Conservation (phyloP, 53 echinoderm and acorn worm genomes). For the Actinopyga echinites region DNA sequence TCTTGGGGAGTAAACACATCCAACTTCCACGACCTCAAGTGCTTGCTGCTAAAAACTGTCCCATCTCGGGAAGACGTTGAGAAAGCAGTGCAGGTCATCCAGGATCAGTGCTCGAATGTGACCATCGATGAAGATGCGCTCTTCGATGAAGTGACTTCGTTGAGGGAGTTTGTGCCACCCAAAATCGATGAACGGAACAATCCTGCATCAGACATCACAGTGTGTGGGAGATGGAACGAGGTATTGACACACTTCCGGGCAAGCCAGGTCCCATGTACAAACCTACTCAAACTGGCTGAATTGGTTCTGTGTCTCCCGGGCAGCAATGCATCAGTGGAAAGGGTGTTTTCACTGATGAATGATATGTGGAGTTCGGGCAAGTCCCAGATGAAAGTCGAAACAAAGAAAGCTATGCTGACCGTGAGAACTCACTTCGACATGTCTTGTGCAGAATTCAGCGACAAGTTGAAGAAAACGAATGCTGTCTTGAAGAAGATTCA, state of each 20-base stretch:
- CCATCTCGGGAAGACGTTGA: not conserved
- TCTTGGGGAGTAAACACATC: conserved; percentile 1
- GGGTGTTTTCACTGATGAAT: not conserved
- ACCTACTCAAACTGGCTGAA: conserved; percentile 1
- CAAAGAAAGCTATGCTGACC: not conserved
- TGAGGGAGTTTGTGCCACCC: not conserved
- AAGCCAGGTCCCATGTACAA: not conserved
- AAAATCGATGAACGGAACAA: not conserved
- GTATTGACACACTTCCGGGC: not conserved
- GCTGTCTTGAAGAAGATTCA: not conserved
- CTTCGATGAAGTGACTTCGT: not conserved
- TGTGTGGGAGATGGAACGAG: not conserved
- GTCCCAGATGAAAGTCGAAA: not conserved
- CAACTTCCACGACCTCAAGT: not conserved
- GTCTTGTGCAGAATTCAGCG: not conserved
- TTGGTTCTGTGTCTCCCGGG: conserved; percentile 6
- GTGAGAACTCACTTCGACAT: not conserved
- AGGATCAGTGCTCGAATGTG: not conserved
- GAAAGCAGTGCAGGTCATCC: conserved; percentile 1
- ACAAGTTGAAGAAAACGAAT: not conserved
- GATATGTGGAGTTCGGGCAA: not conserved
- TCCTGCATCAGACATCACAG: not conserved
- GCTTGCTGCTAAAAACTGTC: conserved; percentile 4
- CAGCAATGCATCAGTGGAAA: conserved; percentile 4
- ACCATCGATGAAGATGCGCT: not conserved